Evolutionary conservation across 1,140 invertebrate species (phyloP).

Genomic region (Dendrolimus punctatus): DNA sequence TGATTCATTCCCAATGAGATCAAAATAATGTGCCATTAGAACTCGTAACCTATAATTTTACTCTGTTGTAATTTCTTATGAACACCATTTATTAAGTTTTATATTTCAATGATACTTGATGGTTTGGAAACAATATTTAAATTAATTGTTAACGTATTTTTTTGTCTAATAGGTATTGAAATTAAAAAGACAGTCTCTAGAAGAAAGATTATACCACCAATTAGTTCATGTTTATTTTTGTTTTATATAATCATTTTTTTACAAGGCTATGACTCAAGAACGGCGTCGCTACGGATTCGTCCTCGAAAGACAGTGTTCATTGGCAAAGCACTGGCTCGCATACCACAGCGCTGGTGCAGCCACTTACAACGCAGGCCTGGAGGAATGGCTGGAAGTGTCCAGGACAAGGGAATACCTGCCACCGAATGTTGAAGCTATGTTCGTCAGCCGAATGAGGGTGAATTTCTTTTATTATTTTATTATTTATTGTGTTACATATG

Average conservation of each 20-base stretch:
- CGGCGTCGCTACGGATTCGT: slow-evolving; percentile 94
- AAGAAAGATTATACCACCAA: background rate
- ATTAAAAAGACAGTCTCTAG: too few species aligned
- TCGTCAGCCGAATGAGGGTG: slow-evolving; percentile 80
- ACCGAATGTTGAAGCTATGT: slow-evolving; percentile 85
- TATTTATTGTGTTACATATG: too few species aligned
- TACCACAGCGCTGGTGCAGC: slow-evolving; percentile 86
- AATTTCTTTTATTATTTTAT: slow-evolving; percentile 6
- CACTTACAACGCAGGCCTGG: slow-evolving; percentile 84
- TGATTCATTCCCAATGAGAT: too few species aligned
- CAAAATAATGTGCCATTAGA: too few species aligned
- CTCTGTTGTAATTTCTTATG: too few species aligned
- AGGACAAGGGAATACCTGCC: slow-evolving; percentile 88
- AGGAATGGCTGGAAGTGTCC: slow-evolving; percentile 91
- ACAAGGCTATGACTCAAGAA: slow-evolving; percentile 94
- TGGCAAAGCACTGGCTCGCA: slow-evolving; percentile 93
- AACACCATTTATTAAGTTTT: too few species aligned
- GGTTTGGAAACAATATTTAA: too few species aligned
- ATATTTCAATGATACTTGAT: too few species aligned
- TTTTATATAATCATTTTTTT: background rate
- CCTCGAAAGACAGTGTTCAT: slow-evolving; percentile 90
- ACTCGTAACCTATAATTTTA: too few species aligned
- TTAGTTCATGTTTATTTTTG: background rate
- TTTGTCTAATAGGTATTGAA: too few species aligned
- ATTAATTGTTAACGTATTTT: too few species aligned